Conservation (phyloP, 2,113 vertebrate genomes). For the Nothobranchius furzeri region DNA sequence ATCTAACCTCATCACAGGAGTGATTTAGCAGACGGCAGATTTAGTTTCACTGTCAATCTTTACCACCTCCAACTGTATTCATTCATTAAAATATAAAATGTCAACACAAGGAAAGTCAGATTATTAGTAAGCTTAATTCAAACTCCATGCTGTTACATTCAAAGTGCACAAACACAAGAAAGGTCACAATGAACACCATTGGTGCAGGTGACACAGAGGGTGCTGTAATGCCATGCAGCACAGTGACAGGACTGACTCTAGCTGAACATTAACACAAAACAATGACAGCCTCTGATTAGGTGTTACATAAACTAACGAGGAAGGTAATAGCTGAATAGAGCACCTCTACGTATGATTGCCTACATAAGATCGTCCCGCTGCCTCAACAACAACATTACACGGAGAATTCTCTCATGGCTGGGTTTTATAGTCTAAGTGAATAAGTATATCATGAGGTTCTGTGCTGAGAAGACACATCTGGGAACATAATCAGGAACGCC, state of each 20-base stretch:
- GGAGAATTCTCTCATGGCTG: not conserved
- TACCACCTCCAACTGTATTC: not conserved
- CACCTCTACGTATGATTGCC: not conserved
- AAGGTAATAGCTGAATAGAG: not conserved
- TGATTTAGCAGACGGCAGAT: not conserved
- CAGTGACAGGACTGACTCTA: slow-evolving; percentile 29
- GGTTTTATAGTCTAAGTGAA: not conserved
- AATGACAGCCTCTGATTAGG: slow-evolving; percentile 14
- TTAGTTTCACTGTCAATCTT: not conserved
- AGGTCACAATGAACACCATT: slow-evolving; percentile 23
- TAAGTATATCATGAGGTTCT: slow-evolving; percentile 1
- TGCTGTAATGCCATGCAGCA: slow-evolving; percentile 49
- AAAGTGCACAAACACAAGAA: slow-evolving; percentile 37
- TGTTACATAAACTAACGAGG: slow-evolving; percentile 10
- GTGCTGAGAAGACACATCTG: slow-evolving; percentile 1
- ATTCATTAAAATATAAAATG: slow-evolving; percentile 2
- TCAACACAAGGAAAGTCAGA: not conserved
- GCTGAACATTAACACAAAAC: slow-evolving; percentile 18
- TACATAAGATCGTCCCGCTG: not conserved
- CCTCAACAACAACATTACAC: slow-evolving; percentile 2
- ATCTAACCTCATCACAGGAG: slow-evolving; percentile 7
- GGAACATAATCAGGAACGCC: slow-evolving; percentile 3
- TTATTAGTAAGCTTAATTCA: not conserved
- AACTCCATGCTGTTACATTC: slow-evolving; percentile 41
- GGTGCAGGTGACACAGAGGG: slow-evolving; percentile 41